Conservation (phyloP, 2,113 vertebrate species). For the Piprites chloris region DNA sequence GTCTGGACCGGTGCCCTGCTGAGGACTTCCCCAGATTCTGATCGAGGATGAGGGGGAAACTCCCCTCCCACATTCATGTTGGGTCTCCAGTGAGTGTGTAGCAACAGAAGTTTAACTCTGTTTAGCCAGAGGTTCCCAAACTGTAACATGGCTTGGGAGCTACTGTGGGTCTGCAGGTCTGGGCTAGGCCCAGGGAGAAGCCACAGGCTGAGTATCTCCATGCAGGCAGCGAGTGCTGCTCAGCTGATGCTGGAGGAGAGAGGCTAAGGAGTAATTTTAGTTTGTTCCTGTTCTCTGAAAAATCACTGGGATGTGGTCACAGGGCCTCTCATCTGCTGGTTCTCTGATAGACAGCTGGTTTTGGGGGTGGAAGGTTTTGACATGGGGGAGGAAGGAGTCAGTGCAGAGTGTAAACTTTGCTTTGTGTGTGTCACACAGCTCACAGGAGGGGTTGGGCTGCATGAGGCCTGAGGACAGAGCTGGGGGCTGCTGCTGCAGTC, state of each 20-base stretch:
- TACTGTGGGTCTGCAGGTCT: background rate
- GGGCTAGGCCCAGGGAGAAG: background rate
- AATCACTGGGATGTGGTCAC: background rate
- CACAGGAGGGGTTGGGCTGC: background rate
- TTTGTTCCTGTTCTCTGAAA: background rate
- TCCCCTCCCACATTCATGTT: fast-evolving
- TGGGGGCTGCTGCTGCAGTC: background rate
- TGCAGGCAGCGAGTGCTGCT: background rate
- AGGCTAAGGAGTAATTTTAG: background rate
- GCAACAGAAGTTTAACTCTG: background rate
- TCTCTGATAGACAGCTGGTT: background rate
- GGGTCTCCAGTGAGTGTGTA: background rate
- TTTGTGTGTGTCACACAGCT: background rate
- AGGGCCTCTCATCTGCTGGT: background rate
- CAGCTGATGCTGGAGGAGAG: background rate
- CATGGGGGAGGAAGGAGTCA: background rate
- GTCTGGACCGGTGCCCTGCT: background rate
- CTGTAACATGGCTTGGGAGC: background rate
- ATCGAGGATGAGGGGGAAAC: background rate
- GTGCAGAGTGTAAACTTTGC: background rate
- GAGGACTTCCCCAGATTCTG: background rate
- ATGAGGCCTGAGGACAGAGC: background rate
- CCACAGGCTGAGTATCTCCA: background rate
- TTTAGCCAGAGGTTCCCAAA: background rate
- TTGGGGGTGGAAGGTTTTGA: background rate